Evolutionary conservation across 1,140 invertebrate species (phyloP).

Genomic region (Drosophila virilis): DNA sequence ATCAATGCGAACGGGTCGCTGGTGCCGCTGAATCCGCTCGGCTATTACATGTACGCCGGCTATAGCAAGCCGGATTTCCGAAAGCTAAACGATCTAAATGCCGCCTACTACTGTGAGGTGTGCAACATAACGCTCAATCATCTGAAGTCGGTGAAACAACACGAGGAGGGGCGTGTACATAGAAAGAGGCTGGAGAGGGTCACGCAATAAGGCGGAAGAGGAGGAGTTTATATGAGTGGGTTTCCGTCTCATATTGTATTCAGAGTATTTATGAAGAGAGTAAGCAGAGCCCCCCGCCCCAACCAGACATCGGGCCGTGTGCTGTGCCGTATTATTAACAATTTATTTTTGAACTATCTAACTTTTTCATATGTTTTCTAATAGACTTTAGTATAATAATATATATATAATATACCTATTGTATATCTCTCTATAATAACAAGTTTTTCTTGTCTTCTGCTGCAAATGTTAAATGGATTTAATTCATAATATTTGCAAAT

Average conservation of each 20-base stretch:
- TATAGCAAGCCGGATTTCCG: constrained; percentile 80
- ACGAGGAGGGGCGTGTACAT: constrained; percentile 87
- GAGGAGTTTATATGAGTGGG: constrained; percentile 3
- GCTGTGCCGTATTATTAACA: constrained; percentile 57
- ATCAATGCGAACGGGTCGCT: constrained; percentile 41
- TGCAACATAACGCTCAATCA: constrained; percentile 87
- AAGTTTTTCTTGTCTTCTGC: no score
- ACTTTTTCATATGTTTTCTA: constrained; percentile 59
- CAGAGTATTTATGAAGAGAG: background rate
- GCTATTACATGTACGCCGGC: constrained; percentile 16
- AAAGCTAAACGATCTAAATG: constrained; percentile 86
- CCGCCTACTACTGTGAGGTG: constrained; percentile 87
- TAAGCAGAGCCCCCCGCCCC: constrained; percentile 4
- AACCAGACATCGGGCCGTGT: constrained; percentile 22
- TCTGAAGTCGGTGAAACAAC: constrained; percentile 86
- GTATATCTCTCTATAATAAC: background rate
- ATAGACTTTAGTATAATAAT: constrained; percentile 25
- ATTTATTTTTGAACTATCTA: constrained; percentile 70
- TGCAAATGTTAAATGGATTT: no score
- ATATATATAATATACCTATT: constrained; percentile 12
- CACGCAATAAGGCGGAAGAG: background rate
- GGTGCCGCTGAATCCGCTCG: constrained; percentile 36
- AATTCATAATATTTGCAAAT: no score
- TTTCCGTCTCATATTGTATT: background rate
- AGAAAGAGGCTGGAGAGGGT: constrained; percentile 38